phyloP scores from a whole-genome alignment of 1,140 invertebrate species.

The Drosophila navojoa region DNA sequence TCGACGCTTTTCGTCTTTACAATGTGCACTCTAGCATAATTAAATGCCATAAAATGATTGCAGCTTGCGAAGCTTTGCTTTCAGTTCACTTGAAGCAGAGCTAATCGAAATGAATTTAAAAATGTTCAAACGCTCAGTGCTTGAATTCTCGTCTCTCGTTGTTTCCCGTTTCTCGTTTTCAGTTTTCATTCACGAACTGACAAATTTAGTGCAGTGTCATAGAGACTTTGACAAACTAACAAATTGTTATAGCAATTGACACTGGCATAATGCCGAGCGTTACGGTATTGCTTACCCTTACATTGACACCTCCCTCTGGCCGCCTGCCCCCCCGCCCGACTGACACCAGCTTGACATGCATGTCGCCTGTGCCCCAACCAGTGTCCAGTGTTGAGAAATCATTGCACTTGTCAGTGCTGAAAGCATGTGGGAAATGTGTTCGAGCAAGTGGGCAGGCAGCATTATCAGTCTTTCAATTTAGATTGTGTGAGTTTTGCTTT shows the following conservation, averaged over 20 bases:
- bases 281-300: slow-evolving; percentile 3
- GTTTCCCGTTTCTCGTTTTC: neutral
- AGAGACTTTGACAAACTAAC: slow-evolving; percentile 63
- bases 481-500: slow-evolving; percentile 55
- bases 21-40: neutral
- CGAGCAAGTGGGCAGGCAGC: slow-evolving; percentile 25
- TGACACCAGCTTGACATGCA: neutral
- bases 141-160: neutral
- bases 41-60: neutral
- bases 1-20: neutral
- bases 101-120: slow-evolving; percentile 44
- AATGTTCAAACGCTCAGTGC: slow-evolving; percentile 11
- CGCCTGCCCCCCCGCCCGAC: neutral
- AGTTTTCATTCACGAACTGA: slow-evolving; percentile 26
- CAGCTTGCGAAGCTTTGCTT: neutral
- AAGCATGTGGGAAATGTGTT: slow-evolving; percentile 32
- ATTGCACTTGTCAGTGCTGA: slow-evolving; percentile 60
- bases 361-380: neutral
- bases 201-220: slow-evolving; percentile 52
- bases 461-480: slow-evolving; percentile 56
- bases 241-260: slow-evolving; percentile 75
- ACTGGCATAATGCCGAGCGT: slow-evolving; percentile 52
- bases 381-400: slow-evolving; percentile 57
- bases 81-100: neutral
- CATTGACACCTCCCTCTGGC: too few relatives aligned